Conservation (phyloP, 2,113 vertebrate genomes). For the Cacatua alba region DNA sequence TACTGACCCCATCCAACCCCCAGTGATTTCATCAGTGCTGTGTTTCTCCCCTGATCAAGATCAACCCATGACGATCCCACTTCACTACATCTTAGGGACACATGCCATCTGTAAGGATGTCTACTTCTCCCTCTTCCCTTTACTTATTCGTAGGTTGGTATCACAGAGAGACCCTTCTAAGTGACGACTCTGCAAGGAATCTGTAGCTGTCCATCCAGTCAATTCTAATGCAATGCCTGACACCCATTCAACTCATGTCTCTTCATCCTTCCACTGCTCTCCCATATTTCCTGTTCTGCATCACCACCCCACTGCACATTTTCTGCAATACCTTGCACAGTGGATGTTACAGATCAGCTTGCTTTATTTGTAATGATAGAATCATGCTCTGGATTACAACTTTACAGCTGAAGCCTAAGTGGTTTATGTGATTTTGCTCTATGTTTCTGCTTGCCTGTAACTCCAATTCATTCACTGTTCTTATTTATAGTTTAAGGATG, state of each 20-base stretch:
- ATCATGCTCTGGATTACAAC: not conserved
- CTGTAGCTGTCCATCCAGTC: not conserved
- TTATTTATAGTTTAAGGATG: not conserved
- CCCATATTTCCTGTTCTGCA: not conserved
- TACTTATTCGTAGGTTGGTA: not conserved
- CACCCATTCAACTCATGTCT: not conserved
- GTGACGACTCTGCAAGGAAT: not conserved
- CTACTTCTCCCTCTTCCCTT: not conserved
- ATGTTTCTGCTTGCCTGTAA: not conserved
- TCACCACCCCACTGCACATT: not conserved
- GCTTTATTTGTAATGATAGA: not conserved
- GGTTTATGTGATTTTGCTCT: not conserved
- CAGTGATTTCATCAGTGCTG: not conserved
- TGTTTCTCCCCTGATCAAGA: not conserved
- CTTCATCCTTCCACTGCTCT: not conserved
- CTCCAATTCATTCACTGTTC: not conserved
- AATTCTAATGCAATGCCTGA: not conserved
- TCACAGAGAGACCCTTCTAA: accelerated
- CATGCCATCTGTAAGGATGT: not conserved
- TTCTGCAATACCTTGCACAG: not conserved
- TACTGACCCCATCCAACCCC: not conserved
- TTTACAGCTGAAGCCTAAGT: not conserved
- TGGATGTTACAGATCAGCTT: not conserved
- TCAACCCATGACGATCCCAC: not conserved
- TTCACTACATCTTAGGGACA: not conserved